These are phyloP conservation scores for Oenanthe oenanthe DNA, from an alignment of 2,113 vertebrate genomes.

Conservation along the genomic window DNA sequence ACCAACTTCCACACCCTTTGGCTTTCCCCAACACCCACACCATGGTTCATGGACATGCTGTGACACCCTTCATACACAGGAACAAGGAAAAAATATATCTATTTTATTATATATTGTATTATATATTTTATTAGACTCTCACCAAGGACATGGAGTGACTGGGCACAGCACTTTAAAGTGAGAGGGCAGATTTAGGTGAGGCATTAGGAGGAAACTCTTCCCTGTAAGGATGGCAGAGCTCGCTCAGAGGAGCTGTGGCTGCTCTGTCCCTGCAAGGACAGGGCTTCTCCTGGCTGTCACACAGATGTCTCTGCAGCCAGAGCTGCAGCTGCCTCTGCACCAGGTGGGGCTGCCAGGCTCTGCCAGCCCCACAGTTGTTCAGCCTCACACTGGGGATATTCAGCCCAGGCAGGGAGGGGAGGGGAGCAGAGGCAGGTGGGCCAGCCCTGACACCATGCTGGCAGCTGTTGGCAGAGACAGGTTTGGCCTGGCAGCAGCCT, in stretches of 20 bases:
- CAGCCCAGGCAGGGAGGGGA: background rate
- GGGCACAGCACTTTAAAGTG: background rate
- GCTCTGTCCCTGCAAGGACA: background rate
- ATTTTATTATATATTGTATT: background rate
- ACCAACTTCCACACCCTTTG: background rate
- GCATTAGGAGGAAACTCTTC: background rate
- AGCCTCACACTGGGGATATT: conserved; percentile 27
- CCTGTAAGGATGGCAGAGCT: background rate
- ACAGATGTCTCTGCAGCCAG: background rate
- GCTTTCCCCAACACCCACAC: background rate
- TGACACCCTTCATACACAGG: fast-evolving
- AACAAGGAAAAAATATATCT: background rate
- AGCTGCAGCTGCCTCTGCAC: background rate
- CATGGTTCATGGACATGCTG: background rate
- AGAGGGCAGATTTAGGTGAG: background rate
- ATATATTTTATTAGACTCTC: background rate
- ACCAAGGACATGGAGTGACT: background rate
- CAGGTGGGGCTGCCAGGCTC: background rate
- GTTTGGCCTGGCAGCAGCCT: background rate
- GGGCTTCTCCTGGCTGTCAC: background rate
- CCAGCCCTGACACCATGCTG: background rate
- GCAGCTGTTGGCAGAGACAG: background rate
- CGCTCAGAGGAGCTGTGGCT: background rate
- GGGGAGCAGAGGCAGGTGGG: conserved; percentile 6
- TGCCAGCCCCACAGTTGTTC: background rate